A percentile compares a stretch with the other conserved stretches of the same genome.
Conservation (phyloP, 1,140 invertebrate species). For the Heliconius eleuchia region DNA sequence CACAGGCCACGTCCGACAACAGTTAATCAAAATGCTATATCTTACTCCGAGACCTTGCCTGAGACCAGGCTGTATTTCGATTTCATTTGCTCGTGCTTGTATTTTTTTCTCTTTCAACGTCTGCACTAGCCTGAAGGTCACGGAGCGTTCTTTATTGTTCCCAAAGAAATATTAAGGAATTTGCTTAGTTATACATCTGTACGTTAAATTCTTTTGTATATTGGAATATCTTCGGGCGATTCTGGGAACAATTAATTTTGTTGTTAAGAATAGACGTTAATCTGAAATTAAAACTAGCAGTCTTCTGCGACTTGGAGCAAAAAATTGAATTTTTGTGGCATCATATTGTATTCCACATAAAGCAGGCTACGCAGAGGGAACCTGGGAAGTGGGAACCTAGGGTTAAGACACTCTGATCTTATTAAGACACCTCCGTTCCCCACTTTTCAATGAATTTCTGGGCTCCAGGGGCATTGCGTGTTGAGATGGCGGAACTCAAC, state of each 20-base stretch:
- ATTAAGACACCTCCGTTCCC: too few relatives aligned
- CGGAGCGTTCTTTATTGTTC: conserved; percentile 69
- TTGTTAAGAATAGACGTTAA: conserved; percentile 66
- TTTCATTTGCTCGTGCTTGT: conserved; percentile 75
- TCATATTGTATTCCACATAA: too few relatives aligned
- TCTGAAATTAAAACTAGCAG: conserved; percentile 41
- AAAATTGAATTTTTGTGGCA: too few relatives aligned
- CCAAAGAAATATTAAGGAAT: conserved; percentile 73
- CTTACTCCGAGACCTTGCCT: conserved; percentile 68
- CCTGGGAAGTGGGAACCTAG: too few relatives aligned
- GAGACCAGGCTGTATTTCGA: conserved; percentile 69
- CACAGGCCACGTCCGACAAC: conserved; percentile 60
- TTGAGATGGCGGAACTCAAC: too few relatives aligned
- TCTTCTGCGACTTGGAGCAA: not conserved
- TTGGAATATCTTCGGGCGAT: conserved; percentile 71
- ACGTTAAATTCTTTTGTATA: conserved; percentile 74
- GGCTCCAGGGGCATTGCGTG: too few relatives aligned
- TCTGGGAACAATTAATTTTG: conserved; percentile 64
- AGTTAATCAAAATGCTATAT: conserved; percentile 77
- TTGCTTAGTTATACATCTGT: conserved; percentile 56
- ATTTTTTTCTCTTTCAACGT: conserved; percentile 62
- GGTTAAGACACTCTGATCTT: too few relatives aligned
- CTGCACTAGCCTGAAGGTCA: conserved; percentile 62
- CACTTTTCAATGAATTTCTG: too few relatives aligned
- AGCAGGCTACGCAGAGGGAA: too few relatives aligned